Conservation (phyloP, 2,888 invertebrate genomes). For the Acanthococcus lagerstroemiae region DNA sequence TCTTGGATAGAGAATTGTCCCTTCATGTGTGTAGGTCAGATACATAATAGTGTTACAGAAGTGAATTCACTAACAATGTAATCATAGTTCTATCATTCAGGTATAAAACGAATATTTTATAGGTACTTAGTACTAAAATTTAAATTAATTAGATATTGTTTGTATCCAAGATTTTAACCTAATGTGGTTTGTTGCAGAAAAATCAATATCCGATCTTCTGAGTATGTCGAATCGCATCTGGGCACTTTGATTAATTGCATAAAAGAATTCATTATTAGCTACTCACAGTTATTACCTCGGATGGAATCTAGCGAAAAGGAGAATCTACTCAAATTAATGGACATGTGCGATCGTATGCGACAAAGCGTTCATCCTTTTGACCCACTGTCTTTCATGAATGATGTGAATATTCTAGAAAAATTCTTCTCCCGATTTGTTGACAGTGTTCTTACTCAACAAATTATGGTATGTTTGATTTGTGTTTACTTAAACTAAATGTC, state of each 20-base stretch:
- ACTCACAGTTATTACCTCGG: constrained; percentile 18
- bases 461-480: constrained; percentile 48
- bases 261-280: constrained; percentile 45
- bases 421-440: constrained; percentile 51
- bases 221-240: constrained; percentile 45
- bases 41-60: too few relatives aligned
- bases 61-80: too few relatives aligned
- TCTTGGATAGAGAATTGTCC: too few relatives aligned
- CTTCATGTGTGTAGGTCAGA: too few relatives aligned
- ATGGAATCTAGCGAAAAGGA: constrained; percentile 18
- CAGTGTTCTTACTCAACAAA: constrained; percentile 49
- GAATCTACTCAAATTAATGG: constrained; percentile 27
- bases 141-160: too few relatives aligned
- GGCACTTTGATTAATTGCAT: constrained; percentile 50
- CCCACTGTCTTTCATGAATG: constrained; percentile 38
- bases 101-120: too few relatives aligned
- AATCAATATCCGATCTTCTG: constrained; percentile 29
- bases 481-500: too few relatives aligned
- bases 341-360: constrained; percentile 36
- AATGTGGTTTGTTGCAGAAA: constrained; percentile 16
- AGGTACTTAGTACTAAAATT: too few relatives aligned
- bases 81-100: too few relatives aligned
- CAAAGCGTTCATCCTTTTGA: neutral
- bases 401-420: constrained; percentile 48
- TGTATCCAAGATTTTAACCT: too few relatives aligned